Conservation (phyloP, 2,888 invertebrate species). For the Chrysina gloriosa region DNA sequence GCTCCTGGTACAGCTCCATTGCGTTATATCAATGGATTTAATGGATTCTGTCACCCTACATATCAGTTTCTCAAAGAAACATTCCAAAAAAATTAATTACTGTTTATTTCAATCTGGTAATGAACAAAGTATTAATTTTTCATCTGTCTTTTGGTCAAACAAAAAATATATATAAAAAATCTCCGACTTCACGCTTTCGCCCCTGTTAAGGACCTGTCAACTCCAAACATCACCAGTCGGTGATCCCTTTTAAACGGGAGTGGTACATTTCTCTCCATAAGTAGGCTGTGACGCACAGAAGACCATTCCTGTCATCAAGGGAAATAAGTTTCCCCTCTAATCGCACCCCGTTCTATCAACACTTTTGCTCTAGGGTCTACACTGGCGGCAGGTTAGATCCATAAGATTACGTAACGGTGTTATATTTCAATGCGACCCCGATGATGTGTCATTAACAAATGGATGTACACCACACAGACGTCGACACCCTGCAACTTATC, state of each 20-base stretch:
- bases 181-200: too few relatives aligned
- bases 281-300: not conserved
- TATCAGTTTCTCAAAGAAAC: too few relatives aligned
- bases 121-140: too few relatives aligned
- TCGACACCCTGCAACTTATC: slow-evolving; percentile 14
- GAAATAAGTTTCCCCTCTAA: slow-evolving; percentile 29
- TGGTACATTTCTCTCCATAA: slow-evolving; percentile 22
- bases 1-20: too few relatives aligned
- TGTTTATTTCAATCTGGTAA: too few relatives aligned
- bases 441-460: slow-evolving; percentile 36
- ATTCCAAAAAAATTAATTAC: too few relatives aligned
- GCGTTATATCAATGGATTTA: too few relatives aligned
- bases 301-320: slow-evolving; percentile 22
- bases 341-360: slow-evolving; percentile 17
- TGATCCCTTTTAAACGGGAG: slow-evolving; percentile 16
- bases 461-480: not conserved
- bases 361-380: slow-evolving; percentile 12
- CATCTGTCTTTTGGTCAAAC: too few relatives aligned
- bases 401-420: slow-evolving; percentile 10
- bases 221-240: slow-evolving; percentile 24
- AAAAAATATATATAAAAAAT: too few relatives aligned
- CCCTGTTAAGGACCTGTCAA: slow-evolving; percentile 25
- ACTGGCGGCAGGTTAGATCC: slow-evolving; percentile 6
- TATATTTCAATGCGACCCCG: slow-evolving; percentile 32
- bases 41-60: too few relatives aligned